Evolutionary conservation across 2,888 invertebrate species (phyloP), one percentile per base, ranked within the genome.

Genomic region (Aphrophora alni): DNA sequence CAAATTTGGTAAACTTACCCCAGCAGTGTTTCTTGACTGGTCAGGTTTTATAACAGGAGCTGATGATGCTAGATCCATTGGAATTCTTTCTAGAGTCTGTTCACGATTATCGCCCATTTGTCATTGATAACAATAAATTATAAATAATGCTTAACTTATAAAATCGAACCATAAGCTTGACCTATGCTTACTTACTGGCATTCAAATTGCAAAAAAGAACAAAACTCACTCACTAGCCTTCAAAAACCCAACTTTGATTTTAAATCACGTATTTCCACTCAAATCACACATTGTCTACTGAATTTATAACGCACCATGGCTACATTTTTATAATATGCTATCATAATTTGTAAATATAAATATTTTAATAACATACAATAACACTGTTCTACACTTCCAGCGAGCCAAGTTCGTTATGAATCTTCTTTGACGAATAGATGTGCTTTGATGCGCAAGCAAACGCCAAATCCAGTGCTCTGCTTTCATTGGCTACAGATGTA

Each of bases 21-120:
- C 83, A 78, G 83, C 82, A 51, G 82, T 82, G 51, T 80, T 83
- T 68, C 84, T 78, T 26, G 83, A 77, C 80, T 83, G 84, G 59
- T 84, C 84, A 77, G 77, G 69, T 74, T 81, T 81, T 73, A 81
- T 74, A 38, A 81, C 78, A 44, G 81, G 81, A 44, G 81, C 78
- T 73, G 81, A 77, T 59, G 59, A 51, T 70, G 81, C 81, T 28
- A 81, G 59, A 81, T 81, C 81, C 81, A 81, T 81, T 70, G 78
- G 28, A 72, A 78, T 72, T 78, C 73, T 78, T 59, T 78, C 78
- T 71, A 51, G 21, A 51, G 51, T 72, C 78, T 78, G 38, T 26
- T 71, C 28, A 71, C 71, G 71, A 71, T 71, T 71, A 72, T 78
- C 78, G 51, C 78, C 78, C 78, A 71, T 72, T 78, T 51, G 78